Evolutionary conservation across 2,888 invertebrate species (phyloP).

Genomic region (Rhingia rostrata): DNA sequence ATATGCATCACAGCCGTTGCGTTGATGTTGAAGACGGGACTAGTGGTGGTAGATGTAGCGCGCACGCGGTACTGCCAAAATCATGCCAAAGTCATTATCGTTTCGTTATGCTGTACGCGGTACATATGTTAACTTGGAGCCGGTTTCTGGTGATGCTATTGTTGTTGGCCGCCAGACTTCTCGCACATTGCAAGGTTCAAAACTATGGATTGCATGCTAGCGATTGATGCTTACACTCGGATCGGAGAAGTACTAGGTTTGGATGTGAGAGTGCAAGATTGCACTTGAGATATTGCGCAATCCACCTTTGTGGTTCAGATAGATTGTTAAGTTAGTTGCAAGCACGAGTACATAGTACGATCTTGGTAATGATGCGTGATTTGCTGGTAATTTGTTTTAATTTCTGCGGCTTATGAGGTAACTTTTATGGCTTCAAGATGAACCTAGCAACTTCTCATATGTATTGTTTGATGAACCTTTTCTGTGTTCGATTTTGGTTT

Average conservation of each 20-base stretch:
- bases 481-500: conserved; percentile 6
- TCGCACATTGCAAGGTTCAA: conserved; percentile 66
- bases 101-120: conserved; percentile 39
- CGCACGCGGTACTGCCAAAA: conserved; percentile 47
- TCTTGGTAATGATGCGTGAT: conserved; percentile 55
- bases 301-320: conserved; percentile 46
- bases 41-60: conserved; percentile 32
- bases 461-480: conserved; percentile 26
- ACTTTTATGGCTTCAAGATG: neutral
- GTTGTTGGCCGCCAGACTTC: conserved; percentile 65
- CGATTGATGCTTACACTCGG: conserved; percentile 20
- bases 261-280: conserved; percentile 20
- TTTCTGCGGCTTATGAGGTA: conserved; percentile 4
- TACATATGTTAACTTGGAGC: conserved; percentile 43
- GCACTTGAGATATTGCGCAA: conserved; percentile 65
- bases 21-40: neutral
- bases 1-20: conserved; percentile 11
- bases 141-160: conserved; percentile 71
- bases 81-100: conserved; percentile 74
- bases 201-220: conserved; percentile 51
- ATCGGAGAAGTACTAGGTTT: neutral
- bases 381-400: neutral
- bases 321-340: neutral
- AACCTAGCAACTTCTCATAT: neutral
- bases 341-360: neutral